Conservation (phyloP, 2,797 vertebrate species). For the Gorsachius magnificus region DNA sequence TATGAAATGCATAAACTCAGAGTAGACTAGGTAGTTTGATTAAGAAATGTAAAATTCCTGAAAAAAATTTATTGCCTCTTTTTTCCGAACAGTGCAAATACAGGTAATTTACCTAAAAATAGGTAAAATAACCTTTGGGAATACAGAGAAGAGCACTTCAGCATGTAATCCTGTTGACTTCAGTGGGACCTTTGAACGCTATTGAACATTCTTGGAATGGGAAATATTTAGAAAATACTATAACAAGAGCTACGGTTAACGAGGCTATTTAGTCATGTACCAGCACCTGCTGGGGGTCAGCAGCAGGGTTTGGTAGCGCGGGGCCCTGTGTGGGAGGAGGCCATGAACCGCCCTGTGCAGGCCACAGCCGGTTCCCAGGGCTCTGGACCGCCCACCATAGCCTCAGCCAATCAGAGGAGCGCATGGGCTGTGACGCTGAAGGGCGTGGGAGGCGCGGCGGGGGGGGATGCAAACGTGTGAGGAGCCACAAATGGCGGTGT, state of each 20-base stretch:
- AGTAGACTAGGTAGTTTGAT: not conserved
- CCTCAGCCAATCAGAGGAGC: not conserved
- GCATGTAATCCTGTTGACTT: not conserved
- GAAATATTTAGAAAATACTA: not conserved
- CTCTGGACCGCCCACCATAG: not conserved
- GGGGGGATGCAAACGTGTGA: not conserved
- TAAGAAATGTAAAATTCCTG: not conserved
- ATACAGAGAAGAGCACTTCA: not conserved
- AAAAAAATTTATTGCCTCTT: not conserved
- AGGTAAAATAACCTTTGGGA: not conserved
- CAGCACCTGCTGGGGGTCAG: accelerated
- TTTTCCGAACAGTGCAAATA: not conserved
- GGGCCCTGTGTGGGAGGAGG: not conserved
- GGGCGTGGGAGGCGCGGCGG: accelerated
- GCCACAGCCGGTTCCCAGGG: not conserved
- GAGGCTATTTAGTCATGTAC: not conserved
- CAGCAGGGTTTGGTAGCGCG: not conserved
- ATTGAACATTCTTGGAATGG: not conserved
- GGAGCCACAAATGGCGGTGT: not conserved
- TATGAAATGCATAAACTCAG: not conserved
- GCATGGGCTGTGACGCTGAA: accelerated
- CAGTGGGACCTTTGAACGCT: not conserved
- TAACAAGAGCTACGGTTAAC: not conserved
- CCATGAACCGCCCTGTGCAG: not conserved
- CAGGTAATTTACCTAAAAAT: not conserved